Evolutionary conservation across 1,140 invertebrate genomes (phyloP), one percentile per base, ranked within the genome.

Genomic region (Babylonia areolata): DNA sequence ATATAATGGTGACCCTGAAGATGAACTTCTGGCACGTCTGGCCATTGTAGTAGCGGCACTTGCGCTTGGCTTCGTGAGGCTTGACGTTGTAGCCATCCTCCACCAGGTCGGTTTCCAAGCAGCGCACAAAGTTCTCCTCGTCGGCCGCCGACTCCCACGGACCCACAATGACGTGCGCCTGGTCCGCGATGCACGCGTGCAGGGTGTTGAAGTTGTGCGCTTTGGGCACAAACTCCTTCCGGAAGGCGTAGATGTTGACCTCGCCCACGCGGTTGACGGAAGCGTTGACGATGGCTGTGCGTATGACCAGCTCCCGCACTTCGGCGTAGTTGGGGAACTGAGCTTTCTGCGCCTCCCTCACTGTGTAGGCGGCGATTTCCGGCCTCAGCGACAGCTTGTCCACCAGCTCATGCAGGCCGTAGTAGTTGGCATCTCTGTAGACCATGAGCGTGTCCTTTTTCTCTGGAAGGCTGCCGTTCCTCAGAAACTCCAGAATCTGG

Each of bases 21-120:
- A 92, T 86, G 90, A 85, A 92, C 82, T 93, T 93, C 39, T 91
- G 92, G 88, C 92, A 93, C 39, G 89, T 93, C 84, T 93, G 92
- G 64, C 92, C 92, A 87, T 92, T 91, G 87, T 92, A 93, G 81
- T 93, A 93, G 86, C 90, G 89, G 85, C 92, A 93, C 86, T 91
- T 92, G 54, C 88, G 87, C 85, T 92, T 92, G 12, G 87, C 69
- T 54, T 93, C 93, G 88, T 92, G 91, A 28, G 91, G 90, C 85
- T 88, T 90, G 11, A 93, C 81, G 42, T 88, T 91, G 82, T 91
- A 93, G 0, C 92, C 92, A 64, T 93, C 92, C 42, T 93, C 93
- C 58, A 89, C 85, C 35, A 93, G 84, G 84, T 93, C 93, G 83
- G 84, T 90, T 84, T 92, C 91, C 35, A 93, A 77, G 84, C 92